phyloP scores from a whole-genome alignment of 2,888 invertebrate species.

The Cylloceria caligata region DNA sequence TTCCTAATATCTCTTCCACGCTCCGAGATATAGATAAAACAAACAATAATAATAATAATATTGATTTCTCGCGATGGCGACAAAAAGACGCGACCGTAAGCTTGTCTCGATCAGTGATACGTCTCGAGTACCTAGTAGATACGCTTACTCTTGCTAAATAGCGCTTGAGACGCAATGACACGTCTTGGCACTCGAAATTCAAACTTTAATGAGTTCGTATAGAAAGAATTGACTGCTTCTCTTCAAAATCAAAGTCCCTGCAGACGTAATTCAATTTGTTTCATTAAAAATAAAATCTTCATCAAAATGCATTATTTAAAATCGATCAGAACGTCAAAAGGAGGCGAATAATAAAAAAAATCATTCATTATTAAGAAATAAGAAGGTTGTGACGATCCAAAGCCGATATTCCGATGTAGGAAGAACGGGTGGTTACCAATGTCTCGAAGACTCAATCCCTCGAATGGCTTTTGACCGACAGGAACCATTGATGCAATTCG shows the following conservation, averaged over 20 bases:
- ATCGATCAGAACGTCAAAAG: background rate
- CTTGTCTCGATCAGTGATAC: conserved; percentile 16
- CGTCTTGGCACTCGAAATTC: background rate
- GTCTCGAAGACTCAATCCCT: too few relatives aligned
- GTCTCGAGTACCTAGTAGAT: conserved; percentile 4
- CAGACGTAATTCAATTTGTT: background rate
- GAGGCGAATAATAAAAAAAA: background rate
- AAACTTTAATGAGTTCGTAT: background rate
- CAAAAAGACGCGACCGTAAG: background rate
- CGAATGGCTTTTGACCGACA: too few relatives aligned
- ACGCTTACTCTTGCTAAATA: conserved; percentile 6
- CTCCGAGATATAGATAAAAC: background rate
- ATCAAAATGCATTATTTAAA: background rate
- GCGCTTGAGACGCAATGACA: background rate
- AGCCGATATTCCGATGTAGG: background rate
- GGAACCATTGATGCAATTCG: too few relatives aligned
- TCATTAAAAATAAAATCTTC: background rate
- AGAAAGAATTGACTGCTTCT: background rate
- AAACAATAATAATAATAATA: background rate
- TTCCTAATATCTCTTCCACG: background rate
- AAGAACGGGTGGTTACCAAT: background rate
- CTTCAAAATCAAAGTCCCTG: background rate
- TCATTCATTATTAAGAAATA: background rate
- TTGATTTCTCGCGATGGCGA: conserved; percentile 1
- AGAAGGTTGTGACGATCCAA: background rate